A percentile compares a stretch with the other conserved stretches of the same genome.
Conservation (phyloP, 2,888 invertebrate species). For the Phyto melanocephala region DNA sequence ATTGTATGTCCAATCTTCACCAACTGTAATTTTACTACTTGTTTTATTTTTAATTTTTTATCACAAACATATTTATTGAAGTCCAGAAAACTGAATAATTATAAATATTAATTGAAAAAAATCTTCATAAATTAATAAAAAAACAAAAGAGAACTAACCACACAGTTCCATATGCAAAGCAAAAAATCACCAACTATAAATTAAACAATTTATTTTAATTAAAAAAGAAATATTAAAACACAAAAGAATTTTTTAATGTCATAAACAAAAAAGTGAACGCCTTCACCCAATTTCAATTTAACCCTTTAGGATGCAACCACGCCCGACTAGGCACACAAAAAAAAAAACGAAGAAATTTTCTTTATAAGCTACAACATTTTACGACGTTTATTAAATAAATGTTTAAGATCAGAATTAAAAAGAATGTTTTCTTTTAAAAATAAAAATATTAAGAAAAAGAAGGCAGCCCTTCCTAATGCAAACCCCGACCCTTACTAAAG, state of each 20-base stretch:
- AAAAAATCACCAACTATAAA: conserved; percentile 33
- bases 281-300: conserved; percentile 54
- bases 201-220: conserved; percentile 61
- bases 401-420: no score
- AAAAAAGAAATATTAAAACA: conserved; percentile 35
- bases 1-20: no score
- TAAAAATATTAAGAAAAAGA: no score
- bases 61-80: no score
- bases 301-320: background rate
- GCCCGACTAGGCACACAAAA: background rate
- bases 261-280: conserved; percentile 21
- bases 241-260: conserved; percentile 43
- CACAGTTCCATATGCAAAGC: background rate
- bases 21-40: no score
- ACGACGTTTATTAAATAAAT: no score
- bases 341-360: background rate
- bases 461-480: no score
- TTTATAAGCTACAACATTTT: no score
- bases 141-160: background rate
- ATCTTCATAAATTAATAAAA: conserved; percentile 52
- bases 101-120: conserved; percentile 35
- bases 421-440: no score
- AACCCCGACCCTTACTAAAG: background rate
- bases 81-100: background rate
- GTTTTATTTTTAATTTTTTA: no score